Base-by-base conservation (phyloP, 2,888 invertebrate species). In the Plebejus anna region DNA sequence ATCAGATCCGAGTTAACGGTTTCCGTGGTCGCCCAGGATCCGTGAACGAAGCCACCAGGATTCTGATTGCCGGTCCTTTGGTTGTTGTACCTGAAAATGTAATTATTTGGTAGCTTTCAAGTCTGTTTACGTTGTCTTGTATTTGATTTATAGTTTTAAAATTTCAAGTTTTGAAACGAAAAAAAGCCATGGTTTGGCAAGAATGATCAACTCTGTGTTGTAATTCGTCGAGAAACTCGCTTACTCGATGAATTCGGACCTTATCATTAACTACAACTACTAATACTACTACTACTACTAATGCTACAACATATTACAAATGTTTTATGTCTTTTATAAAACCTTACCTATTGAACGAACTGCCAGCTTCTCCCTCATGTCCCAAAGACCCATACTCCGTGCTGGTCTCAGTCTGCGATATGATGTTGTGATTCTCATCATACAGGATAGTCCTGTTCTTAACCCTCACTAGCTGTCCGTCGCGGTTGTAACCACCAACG, bases 331-430 rank as follows among this genome's bases (percentile, higher is more conserved):
- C 13, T 9, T 70, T 13, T 38, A 32, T 32, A 28, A 55, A 70
- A 7, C 88, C 90, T 89, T 85, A 94, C 94, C 83, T 84, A 81
- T 90, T 89, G 78, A 91, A 94, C 36, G 92, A 91, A 81, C 92
- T 91, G 66, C 92, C 92, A 80, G 86, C 85, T 84, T 93, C 92
- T 3, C 93, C 94, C 81, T 93, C 92, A 42, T 88, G 91, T 32
- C 92, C 94, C 77, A 93, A 82, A 11, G 85, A 86, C 57, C 88
- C 89, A 79, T 91, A 94, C 78, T 95, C 94, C 0, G 95, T 95
- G 80, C 95, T 95, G 0, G 88, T 89, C 81, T 95, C 95, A 2
- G 90, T 87, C 81, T 92, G 88, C 0, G 94, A 93, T 47, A 90
- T 85, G 7, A 95, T 90, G 70, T 91, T 92, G 78, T 91, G 88